Evolutionary conservation across 2,113 vertebrate species (phyloP).

Genomic region (Anhinga anhinga): DNA sequence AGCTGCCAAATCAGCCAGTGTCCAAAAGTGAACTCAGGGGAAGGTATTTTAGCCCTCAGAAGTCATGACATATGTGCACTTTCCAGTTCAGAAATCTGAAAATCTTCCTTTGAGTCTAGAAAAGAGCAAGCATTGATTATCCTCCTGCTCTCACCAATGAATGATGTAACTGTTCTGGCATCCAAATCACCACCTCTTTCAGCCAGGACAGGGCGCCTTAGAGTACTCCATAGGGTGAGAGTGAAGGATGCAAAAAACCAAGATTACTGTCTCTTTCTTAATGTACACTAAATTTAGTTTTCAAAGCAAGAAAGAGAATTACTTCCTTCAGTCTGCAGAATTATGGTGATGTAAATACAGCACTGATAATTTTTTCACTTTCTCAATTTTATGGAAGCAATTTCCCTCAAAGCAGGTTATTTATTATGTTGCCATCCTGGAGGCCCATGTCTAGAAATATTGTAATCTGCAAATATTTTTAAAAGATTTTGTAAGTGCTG

Average conservation of each 20-base stretch:
- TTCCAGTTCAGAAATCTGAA: conserved; percentile 33
- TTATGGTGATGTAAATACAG: not conserved
- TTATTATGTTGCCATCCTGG: not conserved
- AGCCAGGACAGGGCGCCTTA: not conserved
- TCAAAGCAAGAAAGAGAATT: not conserved
- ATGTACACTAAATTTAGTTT: not conserved
- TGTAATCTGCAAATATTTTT: not conserved
- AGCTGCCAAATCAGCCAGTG: not conserved
- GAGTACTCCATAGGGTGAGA: not conserved
- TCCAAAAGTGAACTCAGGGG: not conserved
- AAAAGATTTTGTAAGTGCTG: not conserved
- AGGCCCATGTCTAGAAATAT: not conserved
- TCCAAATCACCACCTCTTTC: not conserved
- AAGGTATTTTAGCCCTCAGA: not conserved
- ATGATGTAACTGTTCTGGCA: conserved; percentile 32
- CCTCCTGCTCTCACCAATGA: conserved; percentile 1
- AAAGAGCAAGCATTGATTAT: conserved; percentile 48
- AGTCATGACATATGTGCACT: not conserved
- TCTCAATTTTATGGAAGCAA: not conserved
- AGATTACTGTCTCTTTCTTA: not conserved
- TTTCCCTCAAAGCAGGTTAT: not conserved
- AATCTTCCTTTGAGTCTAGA: conserved; percentile 20
- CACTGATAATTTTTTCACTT: not conserved
- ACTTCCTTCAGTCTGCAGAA: not conserved
- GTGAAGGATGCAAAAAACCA: not conserved